Evolutionary conservation across 1,140 invertebrate genomes (phyloP).

Genomic region (Galleria mellonella): DNA sequence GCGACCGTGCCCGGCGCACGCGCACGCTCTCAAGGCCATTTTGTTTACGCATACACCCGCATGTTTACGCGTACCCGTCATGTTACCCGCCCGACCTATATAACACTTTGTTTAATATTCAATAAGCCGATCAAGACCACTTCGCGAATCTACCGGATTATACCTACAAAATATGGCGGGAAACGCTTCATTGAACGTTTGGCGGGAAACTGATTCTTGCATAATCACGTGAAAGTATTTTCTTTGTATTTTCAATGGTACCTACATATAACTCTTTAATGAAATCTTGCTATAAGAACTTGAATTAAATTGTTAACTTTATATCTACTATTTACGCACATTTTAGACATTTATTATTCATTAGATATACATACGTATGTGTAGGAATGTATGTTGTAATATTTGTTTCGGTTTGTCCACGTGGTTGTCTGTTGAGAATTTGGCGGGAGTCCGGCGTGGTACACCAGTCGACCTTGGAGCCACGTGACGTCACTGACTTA

Average conservation of each 20-base stretch:
- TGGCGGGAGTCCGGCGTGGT: slow-evolving; percentile 54
- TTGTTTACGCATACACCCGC: slow-evolving; percentile 59
- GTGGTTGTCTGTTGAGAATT: slow-evolving; percentile 32
- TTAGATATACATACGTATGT: too few species aligned
- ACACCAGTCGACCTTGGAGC: slow-evolving; percentile 52
- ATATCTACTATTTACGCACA: too few species aligned
- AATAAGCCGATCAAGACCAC: slow-evolving; percentile 11
- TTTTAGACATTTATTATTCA: too few species aligned
- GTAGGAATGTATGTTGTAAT: too few species aligned
- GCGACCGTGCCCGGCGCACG: slow-evolving; percentile 32
- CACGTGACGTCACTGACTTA: slow-evolving; percentile 64
- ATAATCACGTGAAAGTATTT: slow-evolving; percentile 57
- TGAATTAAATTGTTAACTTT: too few species aligned
- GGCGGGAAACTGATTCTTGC: slow-evolving; percentile 62
- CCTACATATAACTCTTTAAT: too few species aligned
- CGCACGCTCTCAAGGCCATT: slow-evolving; percentile 56
- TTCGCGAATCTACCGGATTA: slow-evolving; percentile 33
- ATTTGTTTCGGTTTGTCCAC: slow-evolving; percentile 12
- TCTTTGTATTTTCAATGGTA: slow-evolving; percentile 1
- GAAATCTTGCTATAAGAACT: too few species aligned
- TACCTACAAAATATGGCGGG: slow-evolving; percentile 56
- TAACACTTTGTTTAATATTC: slow-evolving; percentile 11
- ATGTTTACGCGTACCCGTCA: slow-evolving; percentile 43
- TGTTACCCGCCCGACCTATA: slow-evolving; percentile 29
- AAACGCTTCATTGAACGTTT: slow-evolving; percentile 66